Evolutionary conservation across 2,888 invertebrate genomes (phyloP), one percentile per base, ranked within the genome.

Genomic region (Sicus ferrugineus): DNA sequence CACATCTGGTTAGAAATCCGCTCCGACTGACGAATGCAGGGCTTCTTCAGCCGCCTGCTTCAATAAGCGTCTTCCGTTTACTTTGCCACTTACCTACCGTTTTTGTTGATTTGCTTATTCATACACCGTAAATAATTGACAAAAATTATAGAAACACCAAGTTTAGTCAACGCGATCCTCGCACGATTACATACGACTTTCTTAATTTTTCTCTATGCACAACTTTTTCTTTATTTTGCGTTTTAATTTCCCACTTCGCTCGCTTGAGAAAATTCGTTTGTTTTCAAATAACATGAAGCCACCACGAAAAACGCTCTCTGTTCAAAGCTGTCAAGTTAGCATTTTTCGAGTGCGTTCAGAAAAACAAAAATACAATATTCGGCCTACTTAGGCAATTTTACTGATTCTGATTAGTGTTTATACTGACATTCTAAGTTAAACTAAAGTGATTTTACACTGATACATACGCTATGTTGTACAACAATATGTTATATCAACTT

Each of bases 261-360:
- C 72, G 59, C 54, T 66, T 68, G 26, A 59, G 69, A 65, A 69
- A 69, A 70, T 72, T 73, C 50, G 67, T 63, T 73, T 74, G 72
- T 72, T 73, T 75, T 75, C 70, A 72, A 75, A 75, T 70, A 62
- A 31, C n/a, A n/a, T 63, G n/a, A 28, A 23, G 31, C 16, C 1
- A 38, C 34, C 46, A 70, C 66, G 69, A n/a, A 59, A 68, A 72
- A 72, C 71, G 72, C 72, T 64, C 61, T 63, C 54, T 61, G 46
- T 16, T 16, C 6, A 48, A 3, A 21, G 28, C 63, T 46, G 63
- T 63, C 46, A 63, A 30, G 46, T 63, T 63, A 48, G 63, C 63
- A 42, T 63, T 48, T 34, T 30, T 11, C 14, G 64, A 52, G 67
- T 64, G 31, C 11, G 70, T 70, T 70, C 70, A 63, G 7, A 28